phyloP scores from a whole-genome alignment of 2,888 invertebrate genomes.

The Myopa testacea region DNA sequence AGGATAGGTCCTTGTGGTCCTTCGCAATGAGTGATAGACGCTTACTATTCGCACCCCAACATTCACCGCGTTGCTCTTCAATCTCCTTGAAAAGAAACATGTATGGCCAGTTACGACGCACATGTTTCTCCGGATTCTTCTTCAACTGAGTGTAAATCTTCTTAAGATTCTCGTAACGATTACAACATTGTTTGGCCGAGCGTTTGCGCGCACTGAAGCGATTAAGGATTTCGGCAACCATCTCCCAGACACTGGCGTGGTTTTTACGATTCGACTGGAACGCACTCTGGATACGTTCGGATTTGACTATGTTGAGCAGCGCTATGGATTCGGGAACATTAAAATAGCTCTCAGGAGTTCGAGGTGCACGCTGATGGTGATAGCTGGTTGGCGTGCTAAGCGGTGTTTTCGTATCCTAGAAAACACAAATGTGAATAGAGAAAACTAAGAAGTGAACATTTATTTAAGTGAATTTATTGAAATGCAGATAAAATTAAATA shows the following conservation, averaged over 20 bases:
- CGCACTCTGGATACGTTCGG: constrained; percentile 66
- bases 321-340: constrained; percentile 68
- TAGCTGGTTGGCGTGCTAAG: constrained; percentile 55
- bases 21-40: constrained; percentile 63
- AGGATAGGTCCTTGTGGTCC: constrained; percentile 65
- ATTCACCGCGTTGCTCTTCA: constrained; percentile 67
- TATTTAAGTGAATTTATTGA: too few species aligned
- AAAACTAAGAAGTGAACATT: too few species aligned
- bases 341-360: constrained; percentile 67
- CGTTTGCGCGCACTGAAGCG: constrained; percentile 66
- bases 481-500: too few species aligned
- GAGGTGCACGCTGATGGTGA: constrained; percentile 66
- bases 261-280: constrained; percentile 68
- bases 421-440: not conserved
- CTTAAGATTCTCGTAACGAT: constrained; percentile 67
- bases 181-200: constrained; percentile 67
- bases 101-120: constrained; percentile 67
- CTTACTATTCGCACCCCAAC: constrained; percentile 65
- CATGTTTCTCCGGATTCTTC: constrained; percentile 67
- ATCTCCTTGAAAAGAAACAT: constrained; percentile 68
- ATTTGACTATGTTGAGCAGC: constrained; percentile 66
- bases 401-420: constrained; percentile 61
- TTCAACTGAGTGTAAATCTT: constrained; percentile 68
- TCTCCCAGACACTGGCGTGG: constrained; percentile 68
- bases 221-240: constrained; percentile 67